These are phyloP conservation scores for Tethya wilhelma DNA, from an alignment of 37 sponge, comb jelly and placozoan genomes.

Conservation along the genomic window DNA sequence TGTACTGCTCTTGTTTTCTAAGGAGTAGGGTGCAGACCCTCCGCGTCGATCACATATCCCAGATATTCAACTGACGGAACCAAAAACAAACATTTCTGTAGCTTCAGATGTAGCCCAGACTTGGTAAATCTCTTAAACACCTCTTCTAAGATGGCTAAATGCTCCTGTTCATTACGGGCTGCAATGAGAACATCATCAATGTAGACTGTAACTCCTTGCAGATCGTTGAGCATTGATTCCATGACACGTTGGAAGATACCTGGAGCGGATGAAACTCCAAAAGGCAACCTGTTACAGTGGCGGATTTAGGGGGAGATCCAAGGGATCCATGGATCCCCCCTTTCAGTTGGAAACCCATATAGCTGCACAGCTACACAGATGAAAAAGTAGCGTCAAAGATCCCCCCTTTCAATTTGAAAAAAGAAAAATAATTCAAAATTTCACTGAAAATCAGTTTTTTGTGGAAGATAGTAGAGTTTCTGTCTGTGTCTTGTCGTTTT, in stretches of 20 bases:
- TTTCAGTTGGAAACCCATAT: too few species aligned
- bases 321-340: too few species aligned
- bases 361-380: too few species aligned
- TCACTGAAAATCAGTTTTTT: too few species aligned
- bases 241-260: constrained; percentile 43
- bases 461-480: too few species aligned
- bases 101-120: background rate
- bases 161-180: constrained; percentile 18
- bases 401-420: too few species aligned
- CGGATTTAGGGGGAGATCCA: too few species aligned
- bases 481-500: too few species aligned
- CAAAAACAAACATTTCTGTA: constrained; percentile 27
- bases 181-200: constrained; percentile 54
- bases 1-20: constrained; percentile 2
- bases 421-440: too few species aligned
- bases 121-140: constrained; percentile 31
- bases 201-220: constrained; percentile 7
- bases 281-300: too few species aligned
- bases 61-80: constrained; percentile 3
- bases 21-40: background rate
- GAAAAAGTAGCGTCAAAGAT: too few species aligned
- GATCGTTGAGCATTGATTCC: constrained; percentile 36
- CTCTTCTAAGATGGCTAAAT: constrained; percentile 13
- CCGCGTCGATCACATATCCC: constrained; percentile 12
- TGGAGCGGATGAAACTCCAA: constrained; percentile 17